phyloP scores from a whole-genome alignment of 2,113 vertebrate species.

The Setophaga petechia region DNA sequence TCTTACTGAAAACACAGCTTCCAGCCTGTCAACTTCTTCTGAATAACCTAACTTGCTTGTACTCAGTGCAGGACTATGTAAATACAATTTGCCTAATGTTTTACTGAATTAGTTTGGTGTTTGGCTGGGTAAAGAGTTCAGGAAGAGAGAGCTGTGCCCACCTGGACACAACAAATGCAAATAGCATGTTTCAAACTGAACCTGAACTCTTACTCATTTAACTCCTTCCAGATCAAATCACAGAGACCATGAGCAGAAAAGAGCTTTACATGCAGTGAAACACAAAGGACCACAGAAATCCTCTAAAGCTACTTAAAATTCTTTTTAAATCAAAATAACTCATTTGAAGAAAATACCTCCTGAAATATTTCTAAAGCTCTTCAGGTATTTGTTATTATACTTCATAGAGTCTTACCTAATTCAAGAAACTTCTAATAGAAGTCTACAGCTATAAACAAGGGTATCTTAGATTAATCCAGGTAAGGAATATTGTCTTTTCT shows the following conservation, averaged over 20 bases:
- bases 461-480: neutral
- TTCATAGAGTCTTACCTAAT: neutral
- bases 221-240: neutral
- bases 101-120: neutral
- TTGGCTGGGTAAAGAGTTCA: neutral
- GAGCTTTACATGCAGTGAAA: neutral
- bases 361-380: constrained; percentile 11
- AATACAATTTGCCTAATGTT: neutral
- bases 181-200: neutral
- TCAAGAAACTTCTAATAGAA: neutral
- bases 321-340: neutral
- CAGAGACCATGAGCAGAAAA: neutral
- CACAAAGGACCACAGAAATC: neutral
- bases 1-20: neutral
- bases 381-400: neutral
- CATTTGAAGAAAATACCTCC: neutral
- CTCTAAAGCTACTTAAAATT: constrained; percentile 30
- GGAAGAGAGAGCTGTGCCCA: neutral
- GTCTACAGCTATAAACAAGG: neutral
- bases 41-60: neutral
- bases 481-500: neutral
- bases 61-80: neutral
- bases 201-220: neutral
- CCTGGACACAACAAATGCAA: neutral
- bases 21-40: neutral